Percentiles rank a stretch among this genome's conserved stretches.
These are phyloP conservation scores for Stichopus horrens DNA, from an alignment of 53 echinoderm and acorn worm genomes.

Conservation along the genomic window DNA sequence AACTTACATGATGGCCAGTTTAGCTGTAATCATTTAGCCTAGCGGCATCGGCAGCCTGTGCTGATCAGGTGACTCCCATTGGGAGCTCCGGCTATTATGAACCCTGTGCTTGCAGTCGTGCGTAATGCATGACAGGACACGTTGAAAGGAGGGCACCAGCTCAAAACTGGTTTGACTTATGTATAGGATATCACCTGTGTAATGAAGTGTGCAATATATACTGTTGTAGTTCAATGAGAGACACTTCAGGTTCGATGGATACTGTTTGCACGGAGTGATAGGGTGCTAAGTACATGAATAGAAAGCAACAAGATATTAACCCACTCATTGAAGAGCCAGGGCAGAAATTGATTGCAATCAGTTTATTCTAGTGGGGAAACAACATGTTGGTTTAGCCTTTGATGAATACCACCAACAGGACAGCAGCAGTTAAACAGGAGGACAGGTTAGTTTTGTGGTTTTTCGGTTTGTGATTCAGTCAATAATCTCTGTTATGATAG, in stretches of 20 bases:
- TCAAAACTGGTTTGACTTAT: conserved; percentile 33
- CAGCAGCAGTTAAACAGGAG: conserved; percentile 6
- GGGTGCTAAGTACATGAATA: conserved; percentile 21
- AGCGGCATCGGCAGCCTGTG: background rate
- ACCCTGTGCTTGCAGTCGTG: background rate
- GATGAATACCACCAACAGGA: too few species aligned
- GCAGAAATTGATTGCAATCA: conserved; percentile 4
- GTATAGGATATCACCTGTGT: conserved; percentile 34
- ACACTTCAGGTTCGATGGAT: conserved; percentile 14
- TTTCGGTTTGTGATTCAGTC: background rate
- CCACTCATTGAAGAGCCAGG: background rate
- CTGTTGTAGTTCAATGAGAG: conserved; percentile 13
- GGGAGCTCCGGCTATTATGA: conserved; percentile 17
- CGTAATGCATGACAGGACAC: conserved; percentile 27
- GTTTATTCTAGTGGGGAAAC: conserved; percentile 34
- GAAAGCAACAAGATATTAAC: background rate
- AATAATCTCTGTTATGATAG: background rate
- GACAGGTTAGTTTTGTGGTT: conserved; percentile 12
- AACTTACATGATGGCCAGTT: background rate
- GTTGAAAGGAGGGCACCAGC: conserved; percentile 36
- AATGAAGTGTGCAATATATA: conserved; percentile 37
- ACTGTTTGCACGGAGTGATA: conserved; percentile 23
- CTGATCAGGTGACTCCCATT: conserved; percentile 36
- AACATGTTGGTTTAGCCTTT: conserved; percentile 42
- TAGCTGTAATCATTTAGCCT: conserved; percentile 26